Evolutionary conservation across 1,140 invertebrate genomes (phyloP).

Genomic region (Lepidostoma basale): DNA sequence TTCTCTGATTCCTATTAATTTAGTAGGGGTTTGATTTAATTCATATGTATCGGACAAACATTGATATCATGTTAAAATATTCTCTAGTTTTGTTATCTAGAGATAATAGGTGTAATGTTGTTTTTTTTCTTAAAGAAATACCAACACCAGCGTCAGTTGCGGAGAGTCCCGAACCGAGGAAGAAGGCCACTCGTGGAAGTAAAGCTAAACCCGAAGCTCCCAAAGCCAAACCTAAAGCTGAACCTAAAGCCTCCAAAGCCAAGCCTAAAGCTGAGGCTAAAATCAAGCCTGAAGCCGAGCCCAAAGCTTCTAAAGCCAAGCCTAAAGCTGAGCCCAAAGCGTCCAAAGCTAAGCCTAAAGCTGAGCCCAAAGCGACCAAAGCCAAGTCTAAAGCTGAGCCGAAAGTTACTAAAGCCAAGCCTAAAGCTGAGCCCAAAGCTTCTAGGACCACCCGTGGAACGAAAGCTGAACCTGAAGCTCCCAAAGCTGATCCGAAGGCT

Average conservation of each 20-base stretch:
- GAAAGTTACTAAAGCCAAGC: background rate
- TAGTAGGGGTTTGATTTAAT: too few relatives aligned
- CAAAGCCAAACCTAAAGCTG: slow-evolving; percentile 8
- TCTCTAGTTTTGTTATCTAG: too few relatives aligned
- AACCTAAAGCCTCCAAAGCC: background rate
- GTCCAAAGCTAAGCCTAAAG: slow-evolving; percentile 6
- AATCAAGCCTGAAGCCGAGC: background rate
- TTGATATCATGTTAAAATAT: background rate
- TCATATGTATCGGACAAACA: background rate
- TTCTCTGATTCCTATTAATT: too few relatives aligned
- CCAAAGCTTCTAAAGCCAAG: background rate
- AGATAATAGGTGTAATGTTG: too few relatives aligned
- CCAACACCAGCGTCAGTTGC: background rate
- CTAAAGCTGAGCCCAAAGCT: background rate
- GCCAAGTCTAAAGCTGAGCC: background rate
- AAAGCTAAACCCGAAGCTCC: background rate
- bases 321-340: background rate
- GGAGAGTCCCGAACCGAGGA: background rate
- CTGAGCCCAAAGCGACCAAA: background rate
- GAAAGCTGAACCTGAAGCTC: background rate
- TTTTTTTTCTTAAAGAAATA: too few relatives aligned
- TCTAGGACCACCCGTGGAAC: background rate
- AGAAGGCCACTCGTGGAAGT: background rate
- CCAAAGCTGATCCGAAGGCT: too few relatives aligned
- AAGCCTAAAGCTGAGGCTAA: slow-evolving; percentile 15